Percentiles rank a stretch among this genome's conserved stretches.
These are phyloP conservation scores for Sabellastarte sp. DNA, from an alignment of 2,888 invertebrate genomes.

Conservation along the genomic window DNA sequence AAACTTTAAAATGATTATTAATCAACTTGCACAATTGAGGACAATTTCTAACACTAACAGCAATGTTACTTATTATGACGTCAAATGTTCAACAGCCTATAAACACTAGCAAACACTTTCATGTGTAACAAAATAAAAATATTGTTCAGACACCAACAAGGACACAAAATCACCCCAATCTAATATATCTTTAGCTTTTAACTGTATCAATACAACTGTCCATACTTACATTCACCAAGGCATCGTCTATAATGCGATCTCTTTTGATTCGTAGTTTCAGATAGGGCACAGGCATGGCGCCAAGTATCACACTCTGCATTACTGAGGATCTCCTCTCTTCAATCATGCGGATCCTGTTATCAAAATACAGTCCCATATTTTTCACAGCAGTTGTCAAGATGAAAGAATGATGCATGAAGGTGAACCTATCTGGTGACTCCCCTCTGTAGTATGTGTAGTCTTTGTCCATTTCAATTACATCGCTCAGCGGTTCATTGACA, in stretches of 20 bases:
- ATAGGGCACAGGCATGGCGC: constrained; percentile 66
- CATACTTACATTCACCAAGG: constrained; percentile 79
- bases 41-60: too few species aligned
- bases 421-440: constrained; percentile 61
- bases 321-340: constrained; percentile 84
- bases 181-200: too few species aligned
- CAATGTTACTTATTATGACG: too few species aligned
- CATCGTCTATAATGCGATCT: constrained; percentile 88
- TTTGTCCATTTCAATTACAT: constrained; percentile 88
- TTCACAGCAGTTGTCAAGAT: constrained; percentile 89
- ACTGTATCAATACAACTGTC: too few species aligned
- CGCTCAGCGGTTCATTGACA: constrained; percentile 90
- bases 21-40: too few species aligned
- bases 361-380: constrained; percentile 86
- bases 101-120: too few species aligned
- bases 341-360: constrained; percentile 92
- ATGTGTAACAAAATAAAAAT: too few species aligned
- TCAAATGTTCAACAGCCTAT: too few species aligned
- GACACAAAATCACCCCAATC: too few species aligned
- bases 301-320: constrained; percentile 75
- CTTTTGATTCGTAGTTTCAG: constrained; percentile 73
- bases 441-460: constrained; percentile 85
- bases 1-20: too few species aligned
- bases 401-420: constrained; percentile 87
- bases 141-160: too few species aligned